Percentiles rank a stretch among this genome's conserved stretches.
Conservation (phyloP, 92 coral and sea anemone genomes). For the Heteractis magnifica region DNA sequence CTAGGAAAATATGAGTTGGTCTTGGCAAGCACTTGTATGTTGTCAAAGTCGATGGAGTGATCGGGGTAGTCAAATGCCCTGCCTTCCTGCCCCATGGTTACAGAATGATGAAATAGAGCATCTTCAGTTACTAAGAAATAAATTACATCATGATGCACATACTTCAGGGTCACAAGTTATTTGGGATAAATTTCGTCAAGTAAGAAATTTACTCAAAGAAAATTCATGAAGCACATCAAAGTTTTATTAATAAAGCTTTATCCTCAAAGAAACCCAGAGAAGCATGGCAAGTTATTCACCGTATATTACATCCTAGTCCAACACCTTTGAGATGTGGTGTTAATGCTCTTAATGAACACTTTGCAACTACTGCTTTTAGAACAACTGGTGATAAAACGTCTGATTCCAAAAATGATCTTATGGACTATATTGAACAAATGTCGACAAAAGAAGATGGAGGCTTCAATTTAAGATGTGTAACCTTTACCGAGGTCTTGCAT, state of each 20-base stretch:
- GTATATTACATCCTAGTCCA: conserved; percentile 27
- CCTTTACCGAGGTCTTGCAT: conserved; percentile 16
- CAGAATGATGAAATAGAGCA: background rate
- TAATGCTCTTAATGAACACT: conserved; percentile 28
- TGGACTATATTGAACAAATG: conserved; percentile 13
- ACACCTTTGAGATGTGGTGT: conserved; percentile 34
- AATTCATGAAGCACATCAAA: conserved; percentile 7
- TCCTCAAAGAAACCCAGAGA: conserved; percentile 18
- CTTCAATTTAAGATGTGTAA: conserved; percentile 13
- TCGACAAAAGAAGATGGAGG: background rate
- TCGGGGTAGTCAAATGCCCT: no score
- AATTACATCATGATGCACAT: conserved; percentile 24
- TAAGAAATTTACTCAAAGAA: conserved; percentile 22
- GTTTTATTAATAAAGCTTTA: conserved; percentile 12
- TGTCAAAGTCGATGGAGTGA: no score
- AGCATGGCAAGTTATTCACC: conserved; percentile 15
- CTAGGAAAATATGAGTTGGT: no score
- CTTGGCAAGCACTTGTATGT: no score
- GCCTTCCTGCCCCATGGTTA: conserved; percentile 22
- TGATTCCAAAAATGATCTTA: background rate
- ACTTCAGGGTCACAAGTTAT: background rate
- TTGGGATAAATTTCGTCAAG: conserved; percentile 26
- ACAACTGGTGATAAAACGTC: conserved; percentile 16
- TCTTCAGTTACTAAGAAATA: background rate
- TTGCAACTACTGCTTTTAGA: conserved; percentile 37